Conservation (phyloP, 2,888 invertebrate genomes). For the Baronia brevicornis region DNA sequence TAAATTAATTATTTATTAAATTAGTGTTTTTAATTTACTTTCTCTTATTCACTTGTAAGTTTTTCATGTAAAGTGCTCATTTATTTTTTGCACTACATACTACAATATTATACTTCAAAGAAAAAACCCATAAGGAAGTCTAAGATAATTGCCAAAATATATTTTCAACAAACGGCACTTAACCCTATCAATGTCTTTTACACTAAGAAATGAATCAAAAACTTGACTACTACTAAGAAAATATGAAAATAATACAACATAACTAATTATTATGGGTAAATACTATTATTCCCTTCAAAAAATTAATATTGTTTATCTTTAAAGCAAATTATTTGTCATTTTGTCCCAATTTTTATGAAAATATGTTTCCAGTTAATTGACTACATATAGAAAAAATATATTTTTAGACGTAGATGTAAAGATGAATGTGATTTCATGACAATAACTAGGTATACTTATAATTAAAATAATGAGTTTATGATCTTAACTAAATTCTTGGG, state of each 20-base stretch:
- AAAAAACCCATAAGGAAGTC: no score
- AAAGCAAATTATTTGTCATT: slow-evolving; percentile 12
- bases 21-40: no score
- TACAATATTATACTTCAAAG: no score
- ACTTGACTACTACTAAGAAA: slow-evolving; percentile 3
- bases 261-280: slow-evolving; percentile 6
- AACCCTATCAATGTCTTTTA: slow-evolving; percentile 12
- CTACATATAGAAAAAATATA: slow-evolving; percentile 14
- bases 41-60: no score
- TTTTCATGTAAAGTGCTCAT: no score
- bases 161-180: not conserved
- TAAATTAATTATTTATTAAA: no score
- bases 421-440: slow-evolving; percentile 5
- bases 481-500: slow-evolving; percentile 29
- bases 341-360: slow-evolving; percentile 3
- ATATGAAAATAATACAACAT: slow-evolving; percentile 5
- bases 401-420: slow-evolving; percentile 10
- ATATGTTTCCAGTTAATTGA: not conserved
- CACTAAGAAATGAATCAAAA: slow-evolving; percentile 3
- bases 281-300: slow-evolving; percentile 10
- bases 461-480: slow-evolving; percentile 35
- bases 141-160: slow-evolving; percentile 3
- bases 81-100: no score
- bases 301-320: slow-evolving; percentile 4
- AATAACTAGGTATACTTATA: slow-evolving; percentile 16